phyloP scores from a whole-genome alignment of 2,797 vertebrate species.

The Channa striata region DNA sequence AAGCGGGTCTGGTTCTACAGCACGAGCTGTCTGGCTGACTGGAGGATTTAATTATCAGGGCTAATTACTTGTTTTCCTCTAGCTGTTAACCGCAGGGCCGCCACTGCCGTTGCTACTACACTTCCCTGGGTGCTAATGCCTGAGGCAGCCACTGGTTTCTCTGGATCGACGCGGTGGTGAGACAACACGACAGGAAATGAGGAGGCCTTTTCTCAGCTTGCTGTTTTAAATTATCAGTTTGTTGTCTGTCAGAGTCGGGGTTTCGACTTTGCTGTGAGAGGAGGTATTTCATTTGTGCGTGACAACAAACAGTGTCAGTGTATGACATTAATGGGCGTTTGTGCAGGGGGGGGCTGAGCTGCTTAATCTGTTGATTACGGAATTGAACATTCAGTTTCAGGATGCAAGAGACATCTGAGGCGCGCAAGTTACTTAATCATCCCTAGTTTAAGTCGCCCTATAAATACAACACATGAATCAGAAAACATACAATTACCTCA shows the following conservation, averaged over 20 bases:
- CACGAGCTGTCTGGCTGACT: conserved; percentile 43
- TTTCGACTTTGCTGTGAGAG: not conserved
- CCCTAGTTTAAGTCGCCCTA: not conserved
- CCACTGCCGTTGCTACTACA: conserved; percentile 31
- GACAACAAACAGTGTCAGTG: not conserved
- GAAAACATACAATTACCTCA: not conserved
- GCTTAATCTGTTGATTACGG: not conserved
- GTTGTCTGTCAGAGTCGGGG: conserved; percentile 22
- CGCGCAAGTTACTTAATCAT: not conserved
- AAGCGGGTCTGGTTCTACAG: conserved; percentile 41
- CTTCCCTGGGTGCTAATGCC: conserved; percentile 48
- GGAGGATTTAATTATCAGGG: conserved; percentile 77
- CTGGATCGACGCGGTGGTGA: conserved; percentile 15
- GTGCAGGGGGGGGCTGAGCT: not conserved
- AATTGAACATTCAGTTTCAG: not conserved
- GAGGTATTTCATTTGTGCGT: not conserved
- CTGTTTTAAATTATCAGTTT: conserved; percentile 29
- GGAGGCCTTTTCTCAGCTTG: conserved; percentile 32
- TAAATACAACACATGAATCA: not conserved
- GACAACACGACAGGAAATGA: conserved; percentile 15
- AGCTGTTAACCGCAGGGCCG: conserved; percentile 63
- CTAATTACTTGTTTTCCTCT: conserved; percentile 77
- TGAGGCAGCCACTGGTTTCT: conserved; percentile 25
- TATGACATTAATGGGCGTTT: not conserved
- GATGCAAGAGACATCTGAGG: not conserved